Percentiles rank a stretch among this genome's conserved stretches.
These are phyloP conservation scores for Dynastes tityus DNA, from an alignment of 2,888 invertebrate genomes.

Conservation along the genomic window DNA sequence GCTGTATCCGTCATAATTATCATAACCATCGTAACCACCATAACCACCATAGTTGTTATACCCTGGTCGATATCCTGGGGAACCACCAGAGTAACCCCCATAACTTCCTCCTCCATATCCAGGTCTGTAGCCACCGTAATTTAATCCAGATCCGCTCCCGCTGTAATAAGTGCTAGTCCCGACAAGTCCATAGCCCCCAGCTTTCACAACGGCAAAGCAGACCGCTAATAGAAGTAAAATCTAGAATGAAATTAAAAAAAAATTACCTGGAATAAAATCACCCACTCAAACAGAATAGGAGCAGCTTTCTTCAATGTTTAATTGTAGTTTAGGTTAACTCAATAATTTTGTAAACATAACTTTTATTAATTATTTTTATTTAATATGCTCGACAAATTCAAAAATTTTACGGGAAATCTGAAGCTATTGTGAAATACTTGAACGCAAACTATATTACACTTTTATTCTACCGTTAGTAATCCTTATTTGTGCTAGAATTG, in stretches of 20 bases:
- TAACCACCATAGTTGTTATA: conserved; percentile 48
- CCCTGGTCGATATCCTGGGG: conserved; percentile 43
- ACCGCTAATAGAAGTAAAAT: conserved; percentile 47
- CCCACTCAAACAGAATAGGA: no score
- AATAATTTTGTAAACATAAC: no score
- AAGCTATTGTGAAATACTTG: no score
- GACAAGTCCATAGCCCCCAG: conserved; percentile 54
- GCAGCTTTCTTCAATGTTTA: no score
- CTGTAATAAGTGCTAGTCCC: background rate
- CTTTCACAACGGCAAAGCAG: conserved; percentile 45
- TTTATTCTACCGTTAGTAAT: no score
- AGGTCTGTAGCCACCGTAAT: conserved; percentile 34
- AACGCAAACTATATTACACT: no score
- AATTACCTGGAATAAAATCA: no score
- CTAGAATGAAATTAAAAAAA: conserved; percentile 50
- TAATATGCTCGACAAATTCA: no score
- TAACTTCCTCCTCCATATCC: conserved; percentile 47
- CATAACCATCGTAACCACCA: conserved; percentile 49
- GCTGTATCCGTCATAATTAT: conserved; percentile 45
- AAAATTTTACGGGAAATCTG: no score
- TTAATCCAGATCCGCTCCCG: conserved; percentile 19
- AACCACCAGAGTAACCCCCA: conserved; percentile 30
- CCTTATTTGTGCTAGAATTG: no score
- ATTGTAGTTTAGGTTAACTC: no score
- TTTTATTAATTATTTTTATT: no score